These are phyloP conservation scores for Phylloscopus whistleri DNA, from an alignment of 2,113 vertebrate genomes.

Conservation along the genomic window DNA sequence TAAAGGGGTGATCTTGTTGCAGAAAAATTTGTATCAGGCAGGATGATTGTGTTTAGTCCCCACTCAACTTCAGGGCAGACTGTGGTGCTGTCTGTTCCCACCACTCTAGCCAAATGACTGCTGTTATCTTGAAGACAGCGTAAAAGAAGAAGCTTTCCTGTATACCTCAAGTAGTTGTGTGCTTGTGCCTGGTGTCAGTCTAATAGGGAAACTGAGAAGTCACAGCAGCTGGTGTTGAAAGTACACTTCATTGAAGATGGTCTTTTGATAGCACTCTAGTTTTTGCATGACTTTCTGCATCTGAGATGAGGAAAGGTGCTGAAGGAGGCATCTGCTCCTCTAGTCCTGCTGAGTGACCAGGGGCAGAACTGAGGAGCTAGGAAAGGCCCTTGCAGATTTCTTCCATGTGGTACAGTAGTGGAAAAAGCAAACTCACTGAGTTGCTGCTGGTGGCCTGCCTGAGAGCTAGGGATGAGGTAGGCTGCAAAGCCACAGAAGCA, in stretches of 20 bases:
- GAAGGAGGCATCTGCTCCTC: neutral
- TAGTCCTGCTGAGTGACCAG: neutral
- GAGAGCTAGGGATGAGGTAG: neutral
- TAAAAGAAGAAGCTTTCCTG: neutral
- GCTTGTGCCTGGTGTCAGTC: neutral
- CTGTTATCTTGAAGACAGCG: neutral
- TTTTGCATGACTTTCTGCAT: neutral
- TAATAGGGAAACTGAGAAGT: neutral
- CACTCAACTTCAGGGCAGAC: accelerated
- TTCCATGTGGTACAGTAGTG: accelerated
- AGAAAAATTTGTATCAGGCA: neutral
- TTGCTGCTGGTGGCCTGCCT: neutral
- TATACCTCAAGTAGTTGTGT: accelerated
- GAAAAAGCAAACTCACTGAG: neutral
- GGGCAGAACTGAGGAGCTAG: neutral
- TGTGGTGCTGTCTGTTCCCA: neutral
- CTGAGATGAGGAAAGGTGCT: neutral
- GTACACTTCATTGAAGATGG: neutral
- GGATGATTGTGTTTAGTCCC: neutral
- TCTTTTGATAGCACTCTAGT: neutral
- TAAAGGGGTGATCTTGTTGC: neutral
- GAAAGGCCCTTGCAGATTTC: neutral
- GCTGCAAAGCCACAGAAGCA: neutral
- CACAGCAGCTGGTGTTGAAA: neutral
- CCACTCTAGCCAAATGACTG: neutral